A percentile compares a stretch with the other conserved stretches of the same genome.
Evolutionary conservation across 2,113 vertebrate species (phyloP).

Genomic region (Peromyscus maniculatus): DNA sequence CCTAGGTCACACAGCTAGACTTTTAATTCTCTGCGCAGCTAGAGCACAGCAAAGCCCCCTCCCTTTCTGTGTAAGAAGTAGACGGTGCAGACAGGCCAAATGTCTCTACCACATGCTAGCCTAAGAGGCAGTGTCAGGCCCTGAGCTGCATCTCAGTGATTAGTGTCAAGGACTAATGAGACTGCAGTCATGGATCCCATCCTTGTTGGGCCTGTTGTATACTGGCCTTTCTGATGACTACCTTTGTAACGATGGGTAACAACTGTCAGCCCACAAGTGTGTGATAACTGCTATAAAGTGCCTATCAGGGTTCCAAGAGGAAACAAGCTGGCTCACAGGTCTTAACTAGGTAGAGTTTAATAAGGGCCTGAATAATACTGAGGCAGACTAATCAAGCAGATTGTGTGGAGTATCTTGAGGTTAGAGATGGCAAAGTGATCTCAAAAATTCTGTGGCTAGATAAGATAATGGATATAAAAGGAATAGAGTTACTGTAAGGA

Average conservation of each 20-base stretch:
- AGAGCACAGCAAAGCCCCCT: neutral
- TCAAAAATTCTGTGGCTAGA: neutral
- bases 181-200: neutral
- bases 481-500: neutral
- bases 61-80: neutral
- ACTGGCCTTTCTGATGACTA: neutral
- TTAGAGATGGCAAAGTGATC: too few relatives aligned
- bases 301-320: neutral
- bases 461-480: neutral
- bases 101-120: neutral
- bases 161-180: neutral
- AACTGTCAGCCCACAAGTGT: neutral
- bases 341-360: neutral
- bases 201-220: neutral
- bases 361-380: neutral
- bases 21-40: neutral
- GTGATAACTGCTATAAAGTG: neutral
- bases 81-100: neutral
- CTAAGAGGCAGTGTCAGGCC: neutral
- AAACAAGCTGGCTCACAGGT: neutral
- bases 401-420: neutral
- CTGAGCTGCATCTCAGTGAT: neutral
- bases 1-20: slow-evolving; percentile 13
- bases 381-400: neutral
- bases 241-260: neutral